Evolutionary conservation across 2,888 invertebrate genomes (phyloP), one percentile per base, ranked within the genome.

Genomic region (Andrena fulva): DNA sequence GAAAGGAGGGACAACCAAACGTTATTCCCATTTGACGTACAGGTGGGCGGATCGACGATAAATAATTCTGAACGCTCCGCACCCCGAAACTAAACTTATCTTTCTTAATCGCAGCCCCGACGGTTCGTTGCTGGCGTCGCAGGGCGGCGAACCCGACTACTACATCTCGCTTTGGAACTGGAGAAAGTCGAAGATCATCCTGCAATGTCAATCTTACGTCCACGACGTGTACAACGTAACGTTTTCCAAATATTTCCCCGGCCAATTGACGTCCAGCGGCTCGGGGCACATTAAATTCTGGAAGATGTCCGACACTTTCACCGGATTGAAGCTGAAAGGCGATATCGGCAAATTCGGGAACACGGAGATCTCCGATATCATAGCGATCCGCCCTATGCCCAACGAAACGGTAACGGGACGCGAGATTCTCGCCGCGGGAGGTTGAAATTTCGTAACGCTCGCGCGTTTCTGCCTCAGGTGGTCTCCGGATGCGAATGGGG

Each of bases 221-320:
- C 97, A 97, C 91, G 97, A 97, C 91, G 97, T 98, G 1, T 96
- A 96, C 87, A 95, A 96, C 79, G 97, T 97, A 0, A 96, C 96
- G 92, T 98, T 99, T 93, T 98, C 98, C 0, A 96, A 96, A 0
- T 96, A 96, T 87, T 96, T 97, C 82, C 96, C 97, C 5, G 97
- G 97, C 8, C 96, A 97, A 87, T 94, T 99, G 52, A 97, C 97
- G 2, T 96, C 98, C 2, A 96, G 97, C 89, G 96, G 97, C 10
- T 93, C 96, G 1, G 96, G 96, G 24, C 98, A 98, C 90, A 96
- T 97, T 35, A 98, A 98, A 93, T 98, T 98, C 94, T 99, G 98
- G 98, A 98, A 98, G 95, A 98, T 98, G 97, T 97, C 97, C 0
- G 93, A 95, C 84, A 98, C 99, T 0, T 99, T 98, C 91, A 99